A percentile compares a stretch with the other conserved stretches of the same genome.
Evolutionary conservation across 2,888 invertebrate genomes (phyloP).

Genomic region (Papilio gigon): DNA sequence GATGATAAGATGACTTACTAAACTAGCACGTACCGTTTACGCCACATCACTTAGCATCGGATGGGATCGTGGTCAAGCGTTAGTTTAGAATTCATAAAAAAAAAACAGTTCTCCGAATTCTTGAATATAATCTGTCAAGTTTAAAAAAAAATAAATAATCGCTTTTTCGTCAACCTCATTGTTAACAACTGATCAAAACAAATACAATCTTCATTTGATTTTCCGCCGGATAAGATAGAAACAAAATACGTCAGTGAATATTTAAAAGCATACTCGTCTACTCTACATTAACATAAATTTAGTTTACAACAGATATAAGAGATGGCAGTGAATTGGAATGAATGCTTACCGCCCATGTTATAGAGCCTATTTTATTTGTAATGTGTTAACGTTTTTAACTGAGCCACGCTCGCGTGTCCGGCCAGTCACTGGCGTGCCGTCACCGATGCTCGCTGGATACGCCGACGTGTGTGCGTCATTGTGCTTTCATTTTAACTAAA

Average conservation of each 20-base stretch:
- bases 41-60: no score
- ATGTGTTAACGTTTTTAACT: not conserved
- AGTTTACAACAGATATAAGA: not conserved
- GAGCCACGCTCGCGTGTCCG: not conserved
- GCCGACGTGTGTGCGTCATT: not conserved
- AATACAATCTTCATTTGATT: no score
- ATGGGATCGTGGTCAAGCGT: no score
- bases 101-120: no score
- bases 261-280: not conserved
- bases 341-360: not conserved
- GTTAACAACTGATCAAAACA: no score
- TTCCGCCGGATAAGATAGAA: no score
- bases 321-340: not conserved
- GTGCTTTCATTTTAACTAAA: constrained; percentile 1
- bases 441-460: not conserved
- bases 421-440: constrained; percentile 21
- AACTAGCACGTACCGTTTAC: no score
- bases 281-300: not conserved
- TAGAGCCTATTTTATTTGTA: constrained; percentile 10
- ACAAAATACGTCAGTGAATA: not conserved
- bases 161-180: no score
- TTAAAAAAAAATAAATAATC: no score
- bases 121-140: no score
- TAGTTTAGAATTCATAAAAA: no score
- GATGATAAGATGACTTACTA: no score